Percentiles rank a stretch among this genome's conserved stretches.
Evolutionary conservation across 1,140 invertebrate species (phyloP).

Genomic region (Tetragnatha versicolor): DNA sequence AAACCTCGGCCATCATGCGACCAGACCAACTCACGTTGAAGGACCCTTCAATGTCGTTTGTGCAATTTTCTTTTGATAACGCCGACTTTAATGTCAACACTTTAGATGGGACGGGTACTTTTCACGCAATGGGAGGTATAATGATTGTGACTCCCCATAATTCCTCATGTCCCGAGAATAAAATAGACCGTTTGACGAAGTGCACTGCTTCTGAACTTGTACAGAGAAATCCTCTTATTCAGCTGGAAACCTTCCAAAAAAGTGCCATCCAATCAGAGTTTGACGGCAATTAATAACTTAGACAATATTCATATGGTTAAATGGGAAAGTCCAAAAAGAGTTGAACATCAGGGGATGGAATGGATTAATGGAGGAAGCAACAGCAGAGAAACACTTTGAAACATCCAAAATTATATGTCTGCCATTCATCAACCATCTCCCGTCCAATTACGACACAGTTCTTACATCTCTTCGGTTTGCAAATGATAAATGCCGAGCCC

Average conservation of each 20-base stretch:
- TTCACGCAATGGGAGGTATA: constrained; percentile 60
- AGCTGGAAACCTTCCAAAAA: neutral
- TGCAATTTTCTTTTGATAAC: constrained; percentile 58
- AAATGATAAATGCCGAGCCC: too few relatives aligned
- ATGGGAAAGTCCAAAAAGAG: neutral
- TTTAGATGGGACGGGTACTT: constrained; percentile 57
- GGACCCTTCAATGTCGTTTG: constrained; percentile 43
- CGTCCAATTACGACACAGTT: too few relatives aligned
- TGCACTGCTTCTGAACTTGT: neutral
- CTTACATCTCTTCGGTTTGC: too few relatives aligned
- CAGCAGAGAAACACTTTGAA: neutral
- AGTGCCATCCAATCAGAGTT: neutral
- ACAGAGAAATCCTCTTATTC: neutral
- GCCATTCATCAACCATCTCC: too few relatives aligned
- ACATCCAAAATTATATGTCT: neutral
- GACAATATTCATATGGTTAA: neutral
- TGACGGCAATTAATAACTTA: neutral
- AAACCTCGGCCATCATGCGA: neutral
- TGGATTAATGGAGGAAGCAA: neutral
- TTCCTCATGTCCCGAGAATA: neutral
- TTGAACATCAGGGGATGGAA: neutral
- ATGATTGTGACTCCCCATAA: constrained; percentile 37
- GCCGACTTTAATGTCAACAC: constrained; percentile 59
- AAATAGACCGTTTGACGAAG: neutral
- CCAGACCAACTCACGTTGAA: neutral